phyloP scores from a whole-genome alignment of 2,113 vertebrate species.

The Ptilonorhynchus violaceus region DNA sequence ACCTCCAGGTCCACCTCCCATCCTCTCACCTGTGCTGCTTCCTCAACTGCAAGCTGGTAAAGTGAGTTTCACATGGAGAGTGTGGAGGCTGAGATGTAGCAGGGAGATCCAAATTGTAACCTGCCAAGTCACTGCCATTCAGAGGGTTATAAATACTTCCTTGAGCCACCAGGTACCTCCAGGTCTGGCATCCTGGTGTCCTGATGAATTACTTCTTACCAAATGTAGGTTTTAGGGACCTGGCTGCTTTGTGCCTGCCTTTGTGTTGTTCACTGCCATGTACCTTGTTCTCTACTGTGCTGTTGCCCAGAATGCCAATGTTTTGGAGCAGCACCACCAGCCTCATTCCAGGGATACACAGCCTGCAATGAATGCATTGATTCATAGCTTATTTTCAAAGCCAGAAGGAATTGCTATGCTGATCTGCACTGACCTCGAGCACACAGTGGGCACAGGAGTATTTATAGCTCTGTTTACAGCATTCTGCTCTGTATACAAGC shows the following conservation, averaged over 20 bases:
- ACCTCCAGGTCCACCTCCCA: not conserved
- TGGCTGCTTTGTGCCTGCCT: not conserved
- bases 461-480: slow-evolving; percentile 55
- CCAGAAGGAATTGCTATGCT: slow-evolving; percentile 23
- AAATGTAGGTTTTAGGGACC: not conserved
- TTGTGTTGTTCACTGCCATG: not conserved
- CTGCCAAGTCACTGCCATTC: not conserved
- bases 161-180: not conserved
- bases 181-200: not conserved
- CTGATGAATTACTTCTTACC: not conserved
- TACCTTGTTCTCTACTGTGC: not conserved
- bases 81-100: not conserved
- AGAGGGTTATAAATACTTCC: not conserved
- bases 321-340: not conserved
- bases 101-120: not conserved
- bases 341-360: not conserved
- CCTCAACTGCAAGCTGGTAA: not conserved
- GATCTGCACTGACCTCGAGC: slow-evolving; percentile 21
- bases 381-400: slow-evolving; percentile 51
- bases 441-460: slow-evolving; percentile 12
- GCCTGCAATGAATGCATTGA: slow-evolving; percentile 24
- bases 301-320: not conserved
- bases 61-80: not conserved
- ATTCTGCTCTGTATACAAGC: not conserved
- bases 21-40: not conserved